These are phyloP conservation scores for Eupithecia subfuscata DNA, from an alignment of 2,888 invertebrate species.

Conservation along the genomic window DNA sequence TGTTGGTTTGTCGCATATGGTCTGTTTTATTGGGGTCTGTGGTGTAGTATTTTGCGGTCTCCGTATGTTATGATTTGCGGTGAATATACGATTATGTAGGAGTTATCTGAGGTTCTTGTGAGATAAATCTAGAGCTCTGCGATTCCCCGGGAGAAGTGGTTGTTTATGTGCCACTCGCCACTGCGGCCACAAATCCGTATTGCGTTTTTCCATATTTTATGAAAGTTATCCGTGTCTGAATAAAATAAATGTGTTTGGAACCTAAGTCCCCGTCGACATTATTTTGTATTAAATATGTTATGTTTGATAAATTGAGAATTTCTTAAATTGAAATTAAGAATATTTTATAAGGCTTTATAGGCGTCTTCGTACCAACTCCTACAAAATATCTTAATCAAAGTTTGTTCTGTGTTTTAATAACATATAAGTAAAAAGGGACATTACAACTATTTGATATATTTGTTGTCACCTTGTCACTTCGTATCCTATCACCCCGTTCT, in stretches of 20 bases:
- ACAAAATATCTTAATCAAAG: background rate
- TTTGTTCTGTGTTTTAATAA: background rate
- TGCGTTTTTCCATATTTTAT: conserved; percentile 1
- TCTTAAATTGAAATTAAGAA: background rate
- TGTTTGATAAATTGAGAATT: background rate
- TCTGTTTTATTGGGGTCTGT: conserved; percentile 35
- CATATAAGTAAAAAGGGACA: background rate
- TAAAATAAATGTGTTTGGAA: background rate
- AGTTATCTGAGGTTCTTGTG: conserved; percentile 30
- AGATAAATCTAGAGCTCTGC: conserved; percentile 34
- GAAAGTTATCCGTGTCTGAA: background rate
- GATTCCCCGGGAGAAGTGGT: conserved; percentile 35
- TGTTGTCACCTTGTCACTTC: background rate
- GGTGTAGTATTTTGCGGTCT: conserved; percentile 44
- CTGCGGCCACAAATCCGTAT: conserved; percentile 20
- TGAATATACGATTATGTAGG: conserved; percentile 32
- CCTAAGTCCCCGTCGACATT: background rate
- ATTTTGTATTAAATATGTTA: background rate
- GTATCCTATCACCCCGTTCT: background rate
- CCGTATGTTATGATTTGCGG: conserved; percentile 54
- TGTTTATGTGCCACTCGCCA: conserved; percentile 29
- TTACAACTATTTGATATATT: background rate
- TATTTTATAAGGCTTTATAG: background rate
- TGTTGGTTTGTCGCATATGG: conserved; percentile 68
- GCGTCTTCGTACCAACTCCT: background rate